Evolutionary conservation across 92 coral and sea anemone species (phyloP), one percentile per base, ranked within the genome.

Genomic region (Actinernus sp.): DNA sequence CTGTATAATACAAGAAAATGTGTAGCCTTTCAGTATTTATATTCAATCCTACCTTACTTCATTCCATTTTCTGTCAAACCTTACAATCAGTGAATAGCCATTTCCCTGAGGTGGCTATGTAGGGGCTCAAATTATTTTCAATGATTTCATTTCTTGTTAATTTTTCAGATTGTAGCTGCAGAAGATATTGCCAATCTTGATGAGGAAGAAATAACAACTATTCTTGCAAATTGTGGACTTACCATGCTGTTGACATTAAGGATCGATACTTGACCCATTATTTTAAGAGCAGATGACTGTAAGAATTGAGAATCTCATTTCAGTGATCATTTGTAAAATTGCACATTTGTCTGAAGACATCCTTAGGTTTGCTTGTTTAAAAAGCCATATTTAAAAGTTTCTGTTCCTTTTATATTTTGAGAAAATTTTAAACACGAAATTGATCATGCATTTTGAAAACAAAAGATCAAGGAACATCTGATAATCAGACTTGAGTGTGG

Each of bases 181-280:
- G 59, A 24, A 54, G 81, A 80, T 54, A 74, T 80, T 18, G 46
- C 60, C 31, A 54, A 13, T 45, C 75, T 80, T 43, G 74, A 80
- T 60, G 56, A 79, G 66, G 81, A 78, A 34, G 79, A 80, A 63
- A 23, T 43, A 22, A 71, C 56, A 62, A 34, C 59, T 31, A 25
- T 72, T 63, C 58, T 80, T 54, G 24, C 74, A 33, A 41, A 80
- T 21, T 71, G 87, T 80, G 80, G 81, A 28, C 87, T 63, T 54
- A 52, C 68, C 34, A 54, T 56, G 73, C 53, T 37, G 36, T 38
- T 80, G 68, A 80, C 81, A 26, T 80, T 80, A 80, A 71, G 87
- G 36, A 74, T 24, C 31, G 68, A 55, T 69, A 26, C 68, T n/a
- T n/a, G n/a, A n/a, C 45, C 49, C 21, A n/a, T 39, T 46, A 41